Conservation (phyloP, 2,113 vertebrate genomes). For the Passer montanus region DNA sequence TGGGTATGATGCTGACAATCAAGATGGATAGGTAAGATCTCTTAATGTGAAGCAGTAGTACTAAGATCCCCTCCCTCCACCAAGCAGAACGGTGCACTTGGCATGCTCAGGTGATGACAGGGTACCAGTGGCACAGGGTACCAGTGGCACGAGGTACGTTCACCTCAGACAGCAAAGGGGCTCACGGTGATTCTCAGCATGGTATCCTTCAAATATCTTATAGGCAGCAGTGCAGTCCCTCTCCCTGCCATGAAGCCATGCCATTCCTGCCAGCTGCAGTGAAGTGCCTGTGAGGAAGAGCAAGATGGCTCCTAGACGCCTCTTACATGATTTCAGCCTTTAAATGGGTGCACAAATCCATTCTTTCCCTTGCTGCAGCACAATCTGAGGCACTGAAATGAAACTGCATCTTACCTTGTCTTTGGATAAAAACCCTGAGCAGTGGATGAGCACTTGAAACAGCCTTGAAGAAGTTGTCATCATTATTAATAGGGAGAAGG, state of each 20-base stretch:
- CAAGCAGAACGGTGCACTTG: not conserved
- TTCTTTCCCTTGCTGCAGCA: not conserved
- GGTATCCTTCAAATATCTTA: not conserved
- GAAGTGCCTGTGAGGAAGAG: not conserved
- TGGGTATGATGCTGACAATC: not conserved
- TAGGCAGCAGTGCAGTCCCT: not conserved
- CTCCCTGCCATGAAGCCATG: not conserved
- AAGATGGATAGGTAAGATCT: not conserved
- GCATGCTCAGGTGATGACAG: not conserved
- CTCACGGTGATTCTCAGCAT: not conserved
- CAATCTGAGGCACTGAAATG: not conserved
- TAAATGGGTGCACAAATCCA: not conserved
- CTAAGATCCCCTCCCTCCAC: not conserved
- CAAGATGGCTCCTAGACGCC: not conserved
- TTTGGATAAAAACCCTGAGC: constrained; percentile 96
- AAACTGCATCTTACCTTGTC: constrained; percentile 82
- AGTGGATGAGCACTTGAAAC: constrained; percentile 93
- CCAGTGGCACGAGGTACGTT: not conserved
- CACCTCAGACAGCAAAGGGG: not conserved
- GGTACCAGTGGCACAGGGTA: not conserved
- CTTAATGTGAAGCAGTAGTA: not conserved
- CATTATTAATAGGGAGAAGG: constrained; percentile 98
- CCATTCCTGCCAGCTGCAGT: not conserved
- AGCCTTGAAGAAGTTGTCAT: constrained; percentile 98
- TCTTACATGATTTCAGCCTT: not conserved